Evolutionary conservation across 2,113 vertebrate species (phyloP), one percentile per base, ranked within the genome.

Genomic region (Pampusana beccarii): DNA sequence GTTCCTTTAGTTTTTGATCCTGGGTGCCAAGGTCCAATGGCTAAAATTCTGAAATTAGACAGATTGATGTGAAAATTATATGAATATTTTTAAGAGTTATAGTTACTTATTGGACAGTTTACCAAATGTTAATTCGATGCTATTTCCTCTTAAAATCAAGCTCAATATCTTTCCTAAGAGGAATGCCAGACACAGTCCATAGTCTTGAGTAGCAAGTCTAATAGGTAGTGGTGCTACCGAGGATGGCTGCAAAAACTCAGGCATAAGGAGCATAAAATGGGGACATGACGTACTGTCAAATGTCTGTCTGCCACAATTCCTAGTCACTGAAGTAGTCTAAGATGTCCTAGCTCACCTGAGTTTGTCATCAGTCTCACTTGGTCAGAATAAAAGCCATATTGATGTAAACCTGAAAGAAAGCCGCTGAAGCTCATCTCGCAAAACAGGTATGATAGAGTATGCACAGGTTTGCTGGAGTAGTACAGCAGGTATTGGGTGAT

Each of bases 401-500:
- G 44, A 34, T 54, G 28, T 36, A 84, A 73, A 81, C 11, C 11
- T 70, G 67, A 69, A 44, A n/a, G 48, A 54, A 62, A 54, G 36
- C 33, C 51, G 10, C 46, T 62, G 77, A 33, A 2, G 10, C 8
- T 40, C 36, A 0, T 56, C 42, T n/a, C 21, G 25, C 40, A 48
- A 10, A 51, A 33, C 16, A 31, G 38, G 24, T 60, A 19, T 0
- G 0, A 18, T 56, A 50, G 29, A 23, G 34, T 72, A 26, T 28
- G 31, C 34, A 19, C 19, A 57, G 38, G 53, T 67, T 75, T 61
- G n/a, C 36, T 74, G 26, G 18, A 71, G 20, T 29, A 74, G 31
- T 53, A 24, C n/a, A 66, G 40, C 51, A 33, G 29, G 23, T 70
- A 36, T 50, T n/a, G 26, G 25, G 16, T 42, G 44, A 69, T 21